Base-by-base conservation (phyloP, 2,113 vertebrate species). In the Rhinopithecus roxellana region DNA sequence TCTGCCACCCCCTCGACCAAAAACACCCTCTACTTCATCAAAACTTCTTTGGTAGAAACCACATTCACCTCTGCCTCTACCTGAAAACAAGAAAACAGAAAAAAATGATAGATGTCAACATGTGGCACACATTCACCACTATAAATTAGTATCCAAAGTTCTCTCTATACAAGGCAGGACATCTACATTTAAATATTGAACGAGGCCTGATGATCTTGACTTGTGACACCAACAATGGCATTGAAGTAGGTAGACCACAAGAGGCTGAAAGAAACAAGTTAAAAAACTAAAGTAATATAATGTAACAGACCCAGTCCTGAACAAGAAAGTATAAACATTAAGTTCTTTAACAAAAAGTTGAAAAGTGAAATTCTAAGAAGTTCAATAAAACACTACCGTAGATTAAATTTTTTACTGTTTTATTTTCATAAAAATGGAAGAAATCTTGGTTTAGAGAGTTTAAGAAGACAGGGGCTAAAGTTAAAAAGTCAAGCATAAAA, bases 1-100 rank as follows among this genome's bases (percentile, higher is more conserved):
- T 98, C 99, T 99, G 97, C 98, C 98, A 83, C 98, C 98, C 98
- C 99, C 99, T 98, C 99, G 99, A 94, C 99, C 99, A 99, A 99
- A 99, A 95, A 99, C 99, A 97, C 99, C 99, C 98, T 99, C 99
- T 95, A 99, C 99, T 98, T 99, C 99, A 98, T 99, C 99, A 99
- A 99, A 99, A 99, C 99, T 99, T 99, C 99, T 99, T 99, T 99
- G 99, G 99, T 99, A 99, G 99, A 99, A 99, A 98, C 99, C 99
- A 98, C 99, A 99, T 98, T 99, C 99, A 98, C 99, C 99, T 99
- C 99, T 99, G 95, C 99, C 99, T 98, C 99, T 99, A 95, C 99
- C 99, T 99, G 98, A 97, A 98, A 98, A 98, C 96, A 98, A 98
- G 97, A 97, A 92, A 86, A 98, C 97, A 97, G 87, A 92, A 97